These are phyloP conservation scores for Cepaea hortensis DNA, from an alignment of 2,888 invertebrate genomes.

Conservation along the genomic window DNA sequence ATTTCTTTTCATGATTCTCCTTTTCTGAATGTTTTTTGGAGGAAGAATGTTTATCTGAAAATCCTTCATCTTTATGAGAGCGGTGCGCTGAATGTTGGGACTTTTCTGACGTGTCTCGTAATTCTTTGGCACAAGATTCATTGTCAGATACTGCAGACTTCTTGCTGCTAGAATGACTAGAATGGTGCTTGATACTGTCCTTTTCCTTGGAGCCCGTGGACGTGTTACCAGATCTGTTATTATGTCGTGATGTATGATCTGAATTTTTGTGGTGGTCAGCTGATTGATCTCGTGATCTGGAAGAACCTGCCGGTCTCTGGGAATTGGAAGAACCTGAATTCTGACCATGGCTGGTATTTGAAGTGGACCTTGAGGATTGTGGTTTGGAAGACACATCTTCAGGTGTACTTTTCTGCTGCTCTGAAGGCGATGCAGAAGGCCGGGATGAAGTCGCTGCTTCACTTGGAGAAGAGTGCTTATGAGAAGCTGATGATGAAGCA, in stretches of 20 bases:
- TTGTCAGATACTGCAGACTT: neutral
- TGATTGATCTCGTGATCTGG: neutral
- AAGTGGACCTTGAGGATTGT: neutral
- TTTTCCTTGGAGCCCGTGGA: neutral
- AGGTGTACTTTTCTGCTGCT: neutral
- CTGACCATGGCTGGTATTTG: neutral
- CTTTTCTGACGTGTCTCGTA: neutral
- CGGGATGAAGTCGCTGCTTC: neutral
- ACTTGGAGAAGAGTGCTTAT: slow-evolving; percentile 1
- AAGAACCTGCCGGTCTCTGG: neutral
- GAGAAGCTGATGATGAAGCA: slow-evolving; percentile 8
- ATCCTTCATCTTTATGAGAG: neutral
- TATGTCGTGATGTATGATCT: neutral
- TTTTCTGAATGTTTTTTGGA: slow-evolving; percentile 2
- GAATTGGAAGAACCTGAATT: neutral
- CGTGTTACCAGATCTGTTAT: neutral
- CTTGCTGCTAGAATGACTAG: neutral
- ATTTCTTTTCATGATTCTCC: neutral
- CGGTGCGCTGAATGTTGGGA: neutral
- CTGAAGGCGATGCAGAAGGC: neutral
- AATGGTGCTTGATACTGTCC: neutral
- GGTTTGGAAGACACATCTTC: neutral
- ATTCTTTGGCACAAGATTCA: neutral
- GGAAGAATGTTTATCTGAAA: neutral
- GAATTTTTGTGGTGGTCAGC: neutral